These are phyloP conservation scores for Cylas formicarius DNA, from an alignment of 1,140 invertebrate species.

Conservation along the genomic window DNA sequence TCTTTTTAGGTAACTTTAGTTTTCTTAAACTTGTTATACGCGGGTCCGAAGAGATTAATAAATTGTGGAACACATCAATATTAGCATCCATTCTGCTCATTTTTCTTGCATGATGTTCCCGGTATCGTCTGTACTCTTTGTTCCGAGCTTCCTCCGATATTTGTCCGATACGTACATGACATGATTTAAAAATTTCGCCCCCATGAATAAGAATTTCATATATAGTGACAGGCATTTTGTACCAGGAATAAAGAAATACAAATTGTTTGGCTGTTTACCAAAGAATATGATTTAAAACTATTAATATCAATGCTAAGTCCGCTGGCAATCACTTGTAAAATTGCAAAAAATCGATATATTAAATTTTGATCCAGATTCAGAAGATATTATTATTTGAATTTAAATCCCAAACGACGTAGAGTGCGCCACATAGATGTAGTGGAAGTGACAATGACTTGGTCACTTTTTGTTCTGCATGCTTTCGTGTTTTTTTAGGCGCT, in stretches of 20 bases:
- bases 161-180: too few relatives aligned
- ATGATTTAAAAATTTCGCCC: too few relatives aligned
- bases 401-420: too few relatives aligned
- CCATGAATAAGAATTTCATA: conserved; percentile 8
- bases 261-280: conserved; percentile 1
- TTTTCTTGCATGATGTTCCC: conserved; percentile 6
- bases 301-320: conserved; percentile 1
- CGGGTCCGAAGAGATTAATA: conserved; percentile 17
- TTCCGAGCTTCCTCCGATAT: conserved; percentile 2
- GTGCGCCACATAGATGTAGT: too few relatives aligned
- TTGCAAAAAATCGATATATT: conserved; percentile 4
- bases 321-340: conserved; percentile 2
- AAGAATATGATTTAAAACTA: neutral
- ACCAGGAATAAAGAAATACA: conserved; percentile 4
- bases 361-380: conserved; percentile 5
- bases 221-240: conserved; percentile 4
- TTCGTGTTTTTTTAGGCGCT: too few relatives aligned
- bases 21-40: conserved; percentile 11
- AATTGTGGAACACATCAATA: neutral
- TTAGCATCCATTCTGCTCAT: conserved; percentile 1
- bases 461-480: too few relatives aligned
- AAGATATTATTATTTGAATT: too few relatives aligned
- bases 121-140: conserved; percentile 2
- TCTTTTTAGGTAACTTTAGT: conserved; percentile 4
- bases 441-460: too few relatives aligned